A percentile compares a stretch with the other conserved stretches of the same genome.
Conservation (phyloP, 2,113 vertebrate genomes). For the Sprattus sprattus region DNA sequence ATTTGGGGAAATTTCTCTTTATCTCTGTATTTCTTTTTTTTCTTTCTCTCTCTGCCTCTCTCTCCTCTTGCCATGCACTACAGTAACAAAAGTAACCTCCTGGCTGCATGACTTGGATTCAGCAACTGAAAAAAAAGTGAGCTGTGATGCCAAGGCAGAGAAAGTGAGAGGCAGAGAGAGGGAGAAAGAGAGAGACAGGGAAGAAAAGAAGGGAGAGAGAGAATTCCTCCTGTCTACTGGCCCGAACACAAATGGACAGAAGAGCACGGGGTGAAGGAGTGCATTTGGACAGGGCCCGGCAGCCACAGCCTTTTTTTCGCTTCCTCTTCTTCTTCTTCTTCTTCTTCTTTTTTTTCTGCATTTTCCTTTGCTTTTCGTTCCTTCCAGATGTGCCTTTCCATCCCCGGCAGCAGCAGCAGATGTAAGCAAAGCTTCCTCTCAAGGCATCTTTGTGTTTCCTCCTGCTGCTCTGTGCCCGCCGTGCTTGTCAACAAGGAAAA, state of each 20-base stretch:
- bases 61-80: background rate
- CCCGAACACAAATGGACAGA: slow-evolving; percentile 17
- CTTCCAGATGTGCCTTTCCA: no score
- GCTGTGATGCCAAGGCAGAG: background rate
- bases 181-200: slow-evolving; percentile 15
- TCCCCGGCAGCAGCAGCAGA: no score
- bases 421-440: no score
- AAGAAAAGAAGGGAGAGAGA: background rate
- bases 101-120: background rate
- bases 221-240: slow-evolving; percentile 49
- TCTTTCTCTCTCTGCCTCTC: background rate
- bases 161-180: background rate
- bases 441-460: no score
- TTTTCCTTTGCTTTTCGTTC: background rate
- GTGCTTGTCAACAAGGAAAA: no score
- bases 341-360: background rate
- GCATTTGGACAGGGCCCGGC: slow-evolving; percentile 43
- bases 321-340: background rate
- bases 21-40: background rate
- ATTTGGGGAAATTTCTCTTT: background rate
- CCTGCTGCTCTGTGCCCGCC: background rate
- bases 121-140: background rate
- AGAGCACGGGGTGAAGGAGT: slow-evolving; percentile 41
- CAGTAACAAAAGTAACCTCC: background rate
- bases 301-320: slow-evolving; percentile 12